Base-by-base conservation (phyloP, 2,888 invertebrate genomes). In the Caenorhabditis zanzibari region DNA sequence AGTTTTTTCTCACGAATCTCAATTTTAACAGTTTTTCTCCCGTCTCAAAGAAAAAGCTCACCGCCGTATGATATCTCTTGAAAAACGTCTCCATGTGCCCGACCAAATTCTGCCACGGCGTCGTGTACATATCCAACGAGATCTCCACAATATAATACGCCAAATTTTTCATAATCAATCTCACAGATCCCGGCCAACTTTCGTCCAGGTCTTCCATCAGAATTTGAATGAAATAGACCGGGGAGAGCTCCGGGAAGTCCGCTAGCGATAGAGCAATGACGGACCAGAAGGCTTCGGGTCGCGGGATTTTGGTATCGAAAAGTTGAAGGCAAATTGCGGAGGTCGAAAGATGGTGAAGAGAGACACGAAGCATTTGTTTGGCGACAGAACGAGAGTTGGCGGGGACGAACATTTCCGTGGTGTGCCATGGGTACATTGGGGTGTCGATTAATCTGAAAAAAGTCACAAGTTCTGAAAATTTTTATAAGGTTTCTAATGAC, bases 261-360 rank as follows among this genome's bases (percentile, higher is more conserved):
- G 96, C 95, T 88, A 99, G 94, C 0, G 98, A 96, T 91, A 96
- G 95, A 0, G 97, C 96, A 83, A 99, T 96, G 90, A 97, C 97
- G 93, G 96, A 96, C 94, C 98, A 97, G 92, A 98, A 97, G 93
- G 86, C 68, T 28, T 88, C 87, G 9, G 88, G 86, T 35, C 86
- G 73, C 0, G 88, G 85, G 26, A 92, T 84, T 16, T 80, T 75
- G 10, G 88, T 86, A 74, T 91, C 90, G 77, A 91, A 91, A 12
- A 99, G 95, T 94, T 98, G 98, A 86, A 96, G 94, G 93, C 98
- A 98, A 83, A 99, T 96, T 86, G 97, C 97, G 93, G 98, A 97
- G 0, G 97, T 97, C 0, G 98, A 97, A 73, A 99, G 94, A 93
- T 98, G 92, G 92, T 99, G 98, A 73, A 99, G 94, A 83, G 97